Conservation (phyloP, 2,888 invertebrate genomes). For the Lordiphosa andalusiaca region DNA sequence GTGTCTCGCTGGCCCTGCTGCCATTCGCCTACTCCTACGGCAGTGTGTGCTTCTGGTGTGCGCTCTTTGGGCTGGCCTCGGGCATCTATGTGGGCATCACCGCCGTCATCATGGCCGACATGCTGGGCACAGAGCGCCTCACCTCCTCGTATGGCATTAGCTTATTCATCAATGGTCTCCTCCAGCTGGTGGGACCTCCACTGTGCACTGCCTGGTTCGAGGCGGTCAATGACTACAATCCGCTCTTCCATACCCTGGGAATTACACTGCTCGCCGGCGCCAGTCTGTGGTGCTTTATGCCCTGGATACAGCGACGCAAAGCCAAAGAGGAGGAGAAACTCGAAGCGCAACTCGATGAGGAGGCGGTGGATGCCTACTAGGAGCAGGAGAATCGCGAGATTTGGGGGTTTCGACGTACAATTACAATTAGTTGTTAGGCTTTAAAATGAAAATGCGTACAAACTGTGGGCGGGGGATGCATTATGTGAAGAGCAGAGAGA, state of each 20-base stretch:
- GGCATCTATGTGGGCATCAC: conserved; percentile 93
- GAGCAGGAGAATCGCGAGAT: neutral
- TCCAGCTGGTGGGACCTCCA: conserved; percentile 91
- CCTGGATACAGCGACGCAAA: conserved; percentile 83
- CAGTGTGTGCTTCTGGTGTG: conserved; percentile 86
- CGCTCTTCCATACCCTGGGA: conserved; percentile 88
- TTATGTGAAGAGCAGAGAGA: conserved; percentile 8
- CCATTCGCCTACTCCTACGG: conserved; percentile 86
- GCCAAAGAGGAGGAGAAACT: conserved; percentile 59
- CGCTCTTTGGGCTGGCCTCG: conserved; percentile 89
- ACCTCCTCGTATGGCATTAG: conserved; percentile 93
- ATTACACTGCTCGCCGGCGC: conserved; percentile 87
- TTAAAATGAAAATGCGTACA: conserved; percentile 51
- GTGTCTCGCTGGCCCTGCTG: conserved; percentile 86
- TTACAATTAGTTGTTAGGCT: conserved; percentile 57
- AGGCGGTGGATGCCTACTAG: conserved; percentile 50
- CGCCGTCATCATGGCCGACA: conserved; percentile 93
- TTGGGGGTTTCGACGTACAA: conserved; percentile 49
- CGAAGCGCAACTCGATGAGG: conserved; percentile 58
- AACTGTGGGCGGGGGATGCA: conserved; percentile 25
- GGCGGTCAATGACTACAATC: conserved; percentile 84
- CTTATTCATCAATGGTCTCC: conserved; percentile 90
- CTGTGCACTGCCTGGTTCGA: conserved; percentile 89
- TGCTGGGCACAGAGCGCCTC: conserved; percentile 90
- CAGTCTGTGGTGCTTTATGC: conserved; percentile 88